Base-by-base conservation (phyloP, 2,113 vertebrate species). In the Oreochromis tanganicae region DNA sequence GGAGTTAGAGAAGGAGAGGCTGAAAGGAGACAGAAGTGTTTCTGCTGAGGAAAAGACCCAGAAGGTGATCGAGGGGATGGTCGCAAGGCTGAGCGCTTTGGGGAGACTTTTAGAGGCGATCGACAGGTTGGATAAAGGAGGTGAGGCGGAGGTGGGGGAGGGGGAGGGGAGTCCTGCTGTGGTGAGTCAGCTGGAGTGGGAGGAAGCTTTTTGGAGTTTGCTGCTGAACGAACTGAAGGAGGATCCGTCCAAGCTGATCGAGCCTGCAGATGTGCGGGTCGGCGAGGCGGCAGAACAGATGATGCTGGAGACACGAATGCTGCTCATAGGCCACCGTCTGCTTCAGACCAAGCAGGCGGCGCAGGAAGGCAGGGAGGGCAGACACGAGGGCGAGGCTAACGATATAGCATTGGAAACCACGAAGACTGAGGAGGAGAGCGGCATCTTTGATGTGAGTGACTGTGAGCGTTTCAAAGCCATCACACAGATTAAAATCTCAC, bases 181-280 rank as follows among this genome's bases (percentile, higher is more conserved):
- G 63, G 52, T 79, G 32, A 73, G 66, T 16, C 93, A 92, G 71
- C 56, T 95, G 59, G 86, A 63, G 54, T 68, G 43, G 84, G 95
- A 96, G 88, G 92, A 92, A 7, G 29, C 66, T 61, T 91, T 96
- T 27, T 95, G 94, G 94, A 86, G 86, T 34, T 86, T 56, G 6
- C 34, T 95, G 63, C 55, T 92, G 6, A 73, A 63, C 19, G 61
- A 83, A 11, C 57, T 95, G 57, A 87, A 90, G 16, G 75, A 9
- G 8, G 59, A 75, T 29, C 43, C 59, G 16, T 75, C 87, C 1
- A 5, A 78, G 17, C 2, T 32, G 1, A 5, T n/a, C 2, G 83
- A 93, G 12, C 52, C 80, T 1, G 57, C 48, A 1, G 83, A 81
- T 3, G 68, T 9, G 54, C 85, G 91, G 9, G 43, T 94, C 1